Percentiles rank a stretch among this genome's conserved stretches.
Evolutionary conservation across 2,797 vertebrate genomes (phyloP).

Genomic region (Rhabdophis nuchalis): DNA sequence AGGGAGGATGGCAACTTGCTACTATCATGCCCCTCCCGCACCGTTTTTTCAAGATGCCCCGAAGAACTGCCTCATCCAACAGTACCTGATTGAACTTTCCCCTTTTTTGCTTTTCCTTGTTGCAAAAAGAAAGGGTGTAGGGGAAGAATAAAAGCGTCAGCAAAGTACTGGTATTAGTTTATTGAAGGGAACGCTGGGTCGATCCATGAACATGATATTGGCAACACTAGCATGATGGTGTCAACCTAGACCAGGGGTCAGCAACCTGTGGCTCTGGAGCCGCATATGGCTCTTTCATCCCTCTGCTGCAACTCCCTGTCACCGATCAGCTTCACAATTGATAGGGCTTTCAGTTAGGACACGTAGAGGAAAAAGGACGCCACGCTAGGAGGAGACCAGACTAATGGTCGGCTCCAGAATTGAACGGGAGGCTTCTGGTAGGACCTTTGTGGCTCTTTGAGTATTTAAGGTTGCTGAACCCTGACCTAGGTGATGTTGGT

Average conservation of each 20-base stretch:
- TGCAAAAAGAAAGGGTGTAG: neutral
- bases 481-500: neutral
- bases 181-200: neutral
- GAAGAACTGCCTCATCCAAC: neutral
- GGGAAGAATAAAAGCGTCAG: neutral
- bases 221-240: neutral
- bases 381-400: no score
- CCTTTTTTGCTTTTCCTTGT: neutral
- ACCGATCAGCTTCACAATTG: no score
- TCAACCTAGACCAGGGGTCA: neutral
- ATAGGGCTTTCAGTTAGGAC: no score
- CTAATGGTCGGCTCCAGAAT: no score
- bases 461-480: no score
- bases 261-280: no score
- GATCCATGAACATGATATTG: neutral
- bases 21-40: neutral
- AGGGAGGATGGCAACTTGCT: neutral
- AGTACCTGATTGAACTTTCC: neutral
- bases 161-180: neutral
- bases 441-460: no score
- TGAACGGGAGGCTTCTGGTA: no score
- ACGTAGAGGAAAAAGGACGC: no score
- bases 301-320: no score
- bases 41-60: neutral
- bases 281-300: no score